A percentile compares a stretch with the other conserved stretches of the same genome.
Conservation (phyloP, 2,113 vertebrate species). For the Emydocephalus ijimae region DNA sequence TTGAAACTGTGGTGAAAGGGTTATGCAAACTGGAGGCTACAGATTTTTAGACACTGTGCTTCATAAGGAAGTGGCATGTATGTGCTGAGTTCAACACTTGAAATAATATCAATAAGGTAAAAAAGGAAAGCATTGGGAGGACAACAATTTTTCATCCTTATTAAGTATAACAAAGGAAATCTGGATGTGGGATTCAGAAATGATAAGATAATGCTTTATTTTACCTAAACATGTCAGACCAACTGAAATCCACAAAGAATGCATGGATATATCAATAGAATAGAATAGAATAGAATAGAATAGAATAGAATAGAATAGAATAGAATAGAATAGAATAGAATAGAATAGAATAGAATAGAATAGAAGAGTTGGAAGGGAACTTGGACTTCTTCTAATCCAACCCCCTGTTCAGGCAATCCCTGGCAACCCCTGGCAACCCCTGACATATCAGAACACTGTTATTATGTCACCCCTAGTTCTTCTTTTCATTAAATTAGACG, state of each 20-base stretch:
- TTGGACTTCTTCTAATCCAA: too few relatives aligned
- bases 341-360: too few relatives aligned
- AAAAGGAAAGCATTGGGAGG: not conserved
- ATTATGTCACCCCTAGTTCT: too few relatives aligned
- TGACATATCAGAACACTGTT: too few relatives aligned
- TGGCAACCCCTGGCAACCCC: too few relatives aligned
- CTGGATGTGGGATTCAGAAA: not conserved
- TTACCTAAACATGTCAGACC: not conserved
- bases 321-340: too few relatives aligned
- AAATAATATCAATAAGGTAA: not conserved
- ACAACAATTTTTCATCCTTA: not conserved
- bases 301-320: too few relatives aligned
- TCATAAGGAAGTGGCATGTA: not conserved
- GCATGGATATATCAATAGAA: not conserved
- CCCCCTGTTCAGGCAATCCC: too few relatives aligned
- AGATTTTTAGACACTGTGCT: not conserved
- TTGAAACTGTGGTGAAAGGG: not conserved
- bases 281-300: too few relatives aligned
- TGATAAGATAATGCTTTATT: not conserved
- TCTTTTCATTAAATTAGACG: too few relatives aligned
- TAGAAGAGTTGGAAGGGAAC: too few relatives aligned
- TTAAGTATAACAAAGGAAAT: not conserved
- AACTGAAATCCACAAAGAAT: not conserved
- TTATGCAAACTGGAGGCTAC: not conserved
- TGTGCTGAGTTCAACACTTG: not conserved